Conservation (phyloP, 2,797 vertebrate species). For the Rhinella marina region DNA sequence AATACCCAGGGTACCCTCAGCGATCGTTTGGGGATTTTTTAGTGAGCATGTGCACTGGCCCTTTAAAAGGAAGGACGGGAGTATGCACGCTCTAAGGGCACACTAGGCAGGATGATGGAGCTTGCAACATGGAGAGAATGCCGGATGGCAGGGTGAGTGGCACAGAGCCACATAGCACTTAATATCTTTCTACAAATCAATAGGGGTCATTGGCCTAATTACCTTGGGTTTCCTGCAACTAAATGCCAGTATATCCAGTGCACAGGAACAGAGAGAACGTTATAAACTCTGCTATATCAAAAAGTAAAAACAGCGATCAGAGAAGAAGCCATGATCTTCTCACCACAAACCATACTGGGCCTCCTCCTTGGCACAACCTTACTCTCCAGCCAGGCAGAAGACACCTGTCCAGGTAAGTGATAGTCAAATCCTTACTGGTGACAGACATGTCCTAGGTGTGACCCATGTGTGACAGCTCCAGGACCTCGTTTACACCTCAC, state of each 20-base stretch:
- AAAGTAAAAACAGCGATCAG: background rate
- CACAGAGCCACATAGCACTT: too few relatives aligned
- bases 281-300: background rate
- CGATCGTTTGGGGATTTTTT: too few relatives aligned
- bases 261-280: background rate
- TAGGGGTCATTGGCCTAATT: background rate
- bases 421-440: background rate
- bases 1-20: too few relatives aligned
- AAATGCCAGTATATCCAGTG: background rate
- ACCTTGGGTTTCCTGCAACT: background rate
- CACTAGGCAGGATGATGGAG: too few relatives aligned
- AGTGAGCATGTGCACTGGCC: too few relatives aligned
- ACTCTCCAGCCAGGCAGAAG: background rate
- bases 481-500: background rate
- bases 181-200: background rate
- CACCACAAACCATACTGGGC: background rate
- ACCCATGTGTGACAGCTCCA: background rate
- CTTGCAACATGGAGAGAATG: too few relatives aligned
- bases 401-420: background rate
- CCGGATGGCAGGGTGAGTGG: too few relatives aligned
- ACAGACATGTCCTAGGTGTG: background rate
- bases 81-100: too few relatives aligned
- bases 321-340: background rate
- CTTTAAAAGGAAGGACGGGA: too few relatives aligned
- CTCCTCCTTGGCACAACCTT: background rate